Percentiles rank a stretch among this genome's conserved stretches.
These are phyloP conservation scores for Coilia nasus DNA, from an alignment of 2,797 vertebrate genomes.

Conservation along the genomic window DNA sequence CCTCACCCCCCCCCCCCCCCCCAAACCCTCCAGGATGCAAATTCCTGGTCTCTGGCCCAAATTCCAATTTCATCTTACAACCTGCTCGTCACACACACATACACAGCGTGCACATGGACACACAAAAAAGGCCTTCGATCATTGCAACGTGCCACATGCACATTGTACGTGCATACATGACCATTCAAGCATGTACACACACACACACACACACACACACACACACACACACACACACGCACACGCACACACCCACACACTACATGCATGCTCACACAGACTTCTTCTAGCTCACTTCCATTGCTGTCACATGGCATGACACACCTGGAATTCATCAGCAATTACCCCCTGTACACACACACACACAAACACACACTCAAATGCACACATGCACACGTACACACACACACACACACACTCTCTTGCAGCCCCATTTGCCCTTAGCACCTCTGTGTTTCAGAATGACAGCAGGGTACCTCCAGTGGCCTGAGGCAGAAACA, in stretches of 20 bases:
- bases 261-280: too few relatives aligned
- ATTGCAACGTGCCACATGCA: too few relatives aligned
- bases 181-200: too few relatives aligned
- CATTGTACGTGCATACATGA: too few relatives aligned
- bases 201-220: too few relatives aligned
- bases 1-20: constrained; percentile 28
- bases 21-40: constrained; percentile 49
- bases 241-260: too few relatives aligned
- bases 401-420: not conserved
- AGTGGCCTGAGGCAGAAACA: not conserved
- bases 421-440: too few relatives aligned
- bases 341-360: not conserved
- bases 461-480: not conserved
- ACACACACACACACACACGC: too few relatives aligned
- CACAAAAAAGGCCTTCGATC: too few relatives aligned
- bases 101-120: too few relatives aligned
- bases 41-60: constrained; percentile 56
- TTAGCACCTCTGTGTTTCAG: too few relatives aligned
- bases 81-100: constrained; percentile 1
- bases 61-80: constrained; percentile 50
- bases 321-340: not conserved
- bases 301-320: not conserved
- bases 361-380: not conserved
- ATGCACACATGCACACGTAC: not conserved
- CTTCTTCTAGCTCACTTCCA: not conserved